Conservation (phyloP, 2,888 invertebrate genomes). For the Erannis defoliaria region DNA sequence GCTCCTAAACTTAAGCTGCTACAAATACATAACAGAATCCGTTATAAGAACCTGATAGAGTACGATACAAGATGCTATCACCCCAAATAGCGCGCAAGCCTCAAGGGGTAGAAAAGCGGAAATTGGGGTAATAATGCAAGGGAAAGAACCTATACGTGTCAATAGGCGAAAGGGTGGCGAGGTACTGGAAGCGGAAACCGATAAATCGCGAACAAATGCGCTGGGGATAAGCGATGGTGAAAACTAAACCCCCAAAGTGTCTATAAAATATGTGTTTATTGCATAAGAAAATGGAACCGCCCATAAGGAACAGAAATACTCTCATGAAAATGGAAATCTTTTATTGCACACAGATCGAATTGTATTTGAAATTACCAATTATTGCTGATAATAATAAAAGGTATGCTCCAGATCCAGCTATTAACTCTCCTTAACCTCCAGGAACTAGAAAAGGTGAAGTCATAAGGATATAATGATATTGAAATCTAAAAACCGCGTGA, state of each 20-base stretch:
- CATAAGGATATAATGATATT: neutral
- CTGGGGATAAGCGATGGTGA: constrained; percentile 35
- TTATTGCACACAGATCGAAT: constrained; percentile 13
- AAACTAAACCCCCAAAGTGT: constrained; percentile 37
- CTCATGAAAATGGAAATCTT: constrained; percentile 24
- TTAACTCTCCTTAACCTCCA: neutral
- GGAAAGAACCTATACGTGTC: constrained; percentile 45
- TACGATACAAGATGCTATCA: constrained; percentile 24
- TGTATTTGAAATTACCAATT: constrained; percentile 20
- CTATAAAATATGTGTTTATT: constrained; percentile 39
- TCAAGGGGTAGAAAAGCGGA: constrained; percentile 38
- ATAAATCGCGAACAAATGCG: constrained; percentile 46
- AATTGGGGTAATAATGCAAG: constrained; percentile 42
- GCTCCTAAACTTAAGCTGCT: neutral
- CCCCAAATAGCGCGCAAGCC: constrained; percentile 25
- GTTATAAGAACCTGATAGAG: neutral
- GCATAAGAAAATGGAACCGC: constrained; percentile 28
- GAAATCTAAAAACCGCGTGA: neutral
- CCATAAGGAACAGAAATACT: constrained; percentile 28
- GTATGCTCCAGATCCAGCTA: neutral
- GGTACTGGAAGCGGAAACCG: constrained; percentile 40
- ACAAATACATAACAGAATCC: neutral
- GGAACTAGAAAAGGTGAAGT: neutral
- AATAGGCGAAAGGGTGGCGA: constrained; percentile 41
- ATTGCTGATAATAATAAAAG: too few relatives aligned